Evolutionary conservation across 2,888 invertebrate species (phyloP).

Genomic region (Drosophila longiperda): DNA sequence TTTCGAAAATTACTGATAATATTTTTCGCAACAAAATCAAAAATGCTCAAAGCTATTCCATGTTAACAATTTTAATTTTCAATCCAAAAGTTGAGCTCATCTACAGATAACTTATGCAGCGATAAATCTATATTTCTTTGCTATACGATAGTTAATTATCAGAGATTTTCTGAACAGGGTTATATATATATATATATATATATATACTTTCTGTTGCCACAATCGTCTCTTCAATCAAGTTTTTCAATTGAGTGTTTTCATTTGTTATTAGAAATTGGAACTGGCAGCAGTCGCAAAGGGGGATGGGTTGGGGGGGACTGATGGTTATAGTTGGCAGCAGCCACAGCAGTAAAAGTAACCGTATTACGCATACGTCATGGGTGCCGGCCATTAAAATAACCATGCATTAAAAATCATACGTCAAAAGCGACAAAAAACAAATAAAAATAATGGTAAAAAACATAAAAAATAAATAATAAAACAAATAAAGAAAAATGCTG

Average conservation of each 20-base stretch:
- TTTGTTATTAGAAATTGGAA: not conserved
- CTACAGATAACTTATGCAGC: not conserved
- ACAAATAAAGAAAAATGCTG: conserved; percentile 24
- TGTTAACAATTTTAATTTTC: not conserved
- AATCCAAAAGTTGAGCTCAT: not conserved
- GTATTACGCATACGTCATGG: conserved; percentile 73
- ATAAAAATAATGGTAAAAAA: not conserved
- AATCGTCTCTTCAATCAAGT: not conserved
- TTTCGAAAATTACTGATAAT: too few species aligned
- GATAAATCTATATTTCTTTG: not conserved
- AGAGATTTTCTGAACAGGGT: not conserved
- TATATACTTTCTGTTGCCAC: too few species aligned
- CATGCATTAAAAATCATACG: conserved; percentile 55
- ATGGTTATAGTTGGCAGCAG: conserved; percentile 1
- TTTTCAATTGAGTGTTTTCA: not conserved
- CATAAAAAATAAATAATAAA: not conserved
- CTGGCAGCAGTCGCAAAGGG: not conserved
- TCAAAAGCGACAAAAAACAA: conserved; percentile 18
- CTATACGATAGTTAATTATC: not conserved
- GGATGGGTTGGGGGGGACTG: not conserved
- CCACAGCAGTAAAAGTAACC: conserved; percentile 18
- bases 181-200: not conserved
- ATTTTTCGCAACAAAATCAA: not conserved
- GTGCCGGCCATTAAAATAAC: conserved; percentile 62
- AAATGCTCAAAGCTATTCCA: not conserved